Percentiles rank a stretch among this genome's conserved stretches.
These are phyloP conservation scores for Leptinotarsa texana DNA, from an alignment of 1,140 invertebrate genomes.

Conservation along the genomic window DNA sequence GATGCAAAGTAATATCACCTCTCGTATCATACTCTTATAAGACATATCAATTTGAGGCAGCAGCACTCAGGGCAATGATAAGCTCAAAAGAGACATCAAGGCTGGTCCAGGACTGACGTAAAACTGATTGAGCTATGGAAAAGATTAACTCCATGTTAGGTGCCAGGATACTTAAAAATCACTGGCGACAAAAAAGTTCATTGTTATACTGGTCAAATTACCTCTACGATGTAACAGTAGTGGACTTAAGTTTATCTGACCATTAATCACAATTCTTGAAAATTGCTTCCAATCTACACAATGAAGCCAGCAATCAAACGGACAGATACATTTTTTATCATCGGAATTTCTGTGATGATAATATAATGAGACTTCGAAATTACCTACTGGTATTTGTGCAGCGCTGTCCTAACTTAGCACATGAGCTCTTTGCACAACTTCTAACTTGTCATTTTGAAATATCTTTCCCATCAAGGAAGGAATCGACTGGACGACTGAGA, in stretches of 20 bases:
- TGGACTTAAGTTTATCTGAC: neutral
- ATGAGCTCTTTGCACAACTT: neutral
- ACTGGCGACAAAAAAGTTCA: no score
- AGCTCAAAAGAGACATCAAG: no score
- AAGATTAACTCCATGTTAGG: no score
- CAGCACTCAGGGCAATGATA: no score
- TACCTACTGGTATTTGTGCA: neutral
- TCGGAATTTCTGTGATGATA: neutral
- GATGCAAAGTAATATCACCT: no score
- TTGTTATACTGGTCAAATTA: neutral
- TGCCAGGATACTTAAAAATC: no score
- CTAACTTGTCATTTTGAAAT: conserved; percentile 3
- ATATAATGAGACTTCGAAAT: neutral
- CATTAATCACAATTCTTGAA: neutral
- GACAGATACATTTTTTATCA: neutral
- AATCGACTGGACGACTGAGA: neutral
- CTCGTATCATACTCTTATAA: no score
- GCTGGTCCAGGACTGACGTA: no score
- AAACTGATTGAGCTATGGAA: no score
- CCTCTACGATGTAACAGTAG: neutral
- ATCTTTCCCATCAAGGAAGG: neutral
- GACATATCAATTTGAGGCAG: no score
- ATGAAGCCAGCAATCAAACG: neutral
- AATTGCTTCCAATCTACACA: neutral
- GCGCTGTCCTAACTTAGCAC: neutral